Conservation (phyloP, 1,140 invertebrate species). For the Drosophila subpulchrella region DNA sequence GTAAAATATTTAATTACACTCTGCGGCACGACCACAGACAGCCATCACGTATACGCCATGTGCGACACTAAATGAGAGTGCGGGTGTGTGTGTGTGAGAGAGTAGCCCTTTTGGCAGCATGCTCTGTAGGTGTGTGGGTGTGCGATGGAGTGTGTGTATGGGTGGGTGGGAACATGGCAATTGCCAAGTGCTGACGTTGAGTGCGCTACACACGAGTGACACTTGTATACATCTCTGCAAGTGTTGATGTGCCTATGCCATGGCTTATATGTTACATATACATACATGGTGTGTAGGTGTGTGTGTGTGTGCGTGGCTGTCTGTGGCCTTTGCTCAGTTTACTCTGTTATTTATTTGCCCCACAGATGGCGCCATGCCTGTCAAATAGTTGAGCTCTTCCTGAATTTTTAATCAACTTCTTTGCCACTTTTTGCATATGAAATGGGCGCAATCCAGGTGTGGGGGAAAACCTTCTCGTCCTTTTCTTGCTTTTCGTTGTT, state of each 20-base stretch:
- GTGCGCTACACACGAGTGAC: constrained; percentile 79
- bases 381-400: constrained; percentile 77
- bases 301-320: constrained; percentile 29
- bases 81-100: constrained; percentile 20
- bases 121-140: constrained; percentile 5
- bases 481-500: constrained; percentile 6
- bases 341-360: constrained; percentile 77
- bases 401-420: constrained; percentile 80
- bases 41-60: constrained; percentile 56
- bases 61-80: constrained; percentile 42
- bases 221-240: constrained; percentile 66
- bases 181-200: constrained; percentile 76
- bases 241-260: constrained; percentile 41
- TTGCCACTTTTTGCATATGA: constrained; percentile 70
- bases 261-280: neutral
- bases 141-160: constrained; percentile 31
- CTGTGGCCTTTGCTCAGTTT: constrained; percentile 55
- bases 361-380: constrained; percentile 65
- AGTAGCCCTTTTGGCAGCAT: constrained; percentile 46
- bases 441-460: constrained; percentile 47
- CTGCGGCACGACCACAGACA: constrained; percentile 61
- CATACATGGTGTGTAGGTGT: no score
- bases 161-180: constrained; percentile 61
- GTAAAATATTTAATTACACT: constrained; percentile 84
- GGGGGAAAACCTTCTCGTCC: no score